Evolutionary conservation across 2,888 invertebrate genomes (phyloP).

Genomic region (Mythimna ferrago): DNA sequence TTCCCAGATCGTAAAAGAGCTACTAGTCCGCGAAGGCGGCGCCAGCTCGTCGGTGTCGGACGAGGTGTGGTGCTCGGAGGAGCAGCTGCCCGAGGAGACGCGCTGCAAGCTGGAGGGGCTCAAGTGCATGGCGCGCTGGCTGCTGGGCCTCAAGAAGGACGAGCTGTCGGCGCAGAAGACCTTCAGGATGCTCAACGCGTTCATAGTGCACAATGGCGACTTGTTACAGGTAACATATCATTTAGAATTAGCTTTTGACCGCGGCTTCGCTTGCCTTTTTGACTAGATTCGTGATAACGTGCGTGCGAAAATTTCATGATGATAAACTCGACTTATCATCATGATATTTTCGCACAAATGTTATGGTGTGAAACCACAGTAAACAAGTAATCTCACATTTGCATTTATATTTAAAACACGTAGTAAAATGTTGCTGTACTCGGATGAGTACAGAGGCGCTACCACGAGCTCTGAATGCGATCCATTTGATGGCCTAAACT

Average conservation of each 20-base stretch:
- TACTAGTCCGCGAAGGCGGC: constrained; percentile 95
- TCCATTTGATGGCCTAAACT: neutral
- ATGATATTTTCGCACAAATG: too few species aligned
- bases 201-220: constrained; percentile 98
- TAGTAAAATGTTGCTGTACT: too few species aligned
- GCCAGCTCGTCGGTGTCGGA: constrained; percentile 67
- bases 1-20: constrained; percentile 96
- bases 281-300: too few species aligned
- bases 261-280: too few species aligned
- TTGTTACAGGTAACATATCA: constrained; percentile 85
- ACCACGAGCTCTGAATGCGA: too few species aligned
- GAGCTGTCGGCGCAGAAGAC: constrained; percentile 97
- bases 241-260: too few species aligned
- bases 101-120: constrained; percentile 98
- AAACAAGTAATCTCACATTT: too few species aligned
- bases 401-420: too few species aligned
- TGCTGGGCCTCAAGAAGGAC: constrained; percentile 97
- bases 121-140: constrained; percentile 99
- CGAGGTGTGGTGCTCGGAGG: constrained; percentile 96
- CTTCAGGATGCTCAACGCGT: constrained; percentile 98
- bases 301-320: too few species aligned
- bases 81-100: constrained; percentile 97
- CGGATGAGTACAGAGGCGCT: too few species aligned
- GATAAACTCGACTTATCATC: too few species aligned
- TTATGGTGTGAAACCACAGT: too few species aligned